Percentiles rank a stretch among this genome's conserved stretches.
Evolutionary conservation across 2,888 invertebrate genomes (phyloP).

Genomic region (Notodonta dromedarius): DNA sequence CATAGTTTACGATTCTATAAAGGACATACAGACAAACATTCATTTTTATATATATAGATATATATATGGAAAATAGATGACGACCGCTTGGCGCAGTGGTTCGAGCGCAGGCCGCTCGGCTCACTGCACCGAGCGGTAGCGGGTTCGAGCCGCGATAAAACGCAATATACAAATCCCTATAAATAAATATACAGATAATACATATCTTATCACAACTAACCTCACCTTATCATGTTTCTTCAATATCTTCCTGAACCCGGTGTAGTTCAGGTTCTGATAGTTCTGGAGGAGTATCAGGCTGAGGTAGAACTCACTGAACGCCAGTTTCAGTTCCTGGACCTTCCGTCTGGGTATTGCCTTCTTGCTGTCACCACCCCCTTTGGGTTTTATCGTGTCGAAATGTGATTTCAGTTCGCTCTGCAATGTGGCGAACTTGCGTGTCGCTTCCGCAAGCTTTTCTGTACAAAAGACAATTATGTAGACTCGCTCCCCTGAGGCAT

Average conservation of each 20-base stretch:
- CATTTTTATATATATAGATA: no score
- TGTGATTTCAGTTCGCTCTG: conserved; percentile 92
- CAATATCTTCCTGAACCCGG: conserved; percentile 99
- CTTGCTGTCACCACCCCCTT: conserved; percentile 69
- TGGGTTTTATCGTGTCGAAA: conserved; percentile 82
- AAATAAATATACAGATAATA: no score
- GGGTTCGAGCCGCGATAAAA: no score
- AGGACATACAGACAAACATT: no score
- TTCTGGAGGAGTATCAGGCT: conserved; percentile 98
- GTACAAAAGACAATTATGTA: conserved; percentile 9
- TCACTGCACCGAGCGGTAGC: no score
- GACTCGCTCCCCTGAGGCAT: no score
- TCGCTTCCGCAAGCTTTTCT: conserved; percentile 97
- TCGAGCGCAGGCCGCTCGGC: no score
- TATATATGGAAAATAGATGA: no score
- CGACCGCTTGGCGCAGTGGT: no score
- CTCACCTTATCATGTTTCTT: conserved; percentile 99
- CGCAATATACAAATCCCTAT: no score
- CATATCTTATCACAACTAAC: conserved; percentile 22
- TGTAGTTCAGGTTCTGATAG: conserved; percentile 99
- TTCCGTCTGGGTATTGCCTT: conserved; percentile 89
- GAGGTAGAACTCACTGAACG: conserved; percentile 99
- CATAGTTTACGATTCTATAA: no score
- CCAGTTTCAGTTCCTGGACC: conserved; percentile 96
- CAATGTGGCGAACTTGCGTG: conserved; percentile 95